These are phyloP conservation scores for Neotragus moschatus DNA, from an alignment of 2,113 vertebrate species.

Conservation along the genomic window DNA sequence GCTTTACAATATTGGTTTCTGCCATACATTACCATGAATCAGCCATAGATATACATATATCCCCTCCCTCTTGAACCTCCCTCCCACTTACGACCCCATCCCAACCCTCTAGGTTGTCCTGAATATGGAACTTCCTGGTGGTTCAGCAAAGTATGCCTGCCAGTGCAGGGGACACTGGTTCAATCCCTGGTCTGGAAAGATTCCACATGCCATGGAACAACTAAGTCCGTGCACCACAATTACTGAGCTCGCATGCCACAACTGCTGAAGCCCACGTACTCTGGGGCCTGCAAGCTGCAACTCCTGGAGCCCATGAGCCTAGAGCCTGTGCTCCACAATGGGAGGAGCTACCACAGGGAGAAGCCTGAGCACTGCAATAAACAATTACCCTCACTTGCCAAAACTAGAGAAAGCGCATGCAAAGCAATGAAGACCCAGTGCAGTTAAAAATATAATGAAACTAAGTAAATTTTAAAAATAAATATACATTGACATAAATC, in stretches of 20 bases:
- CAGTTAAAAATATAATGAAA: neutral
- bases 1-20: neutral
- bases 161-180: neutral
- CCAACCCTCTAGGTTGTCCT: neutral
- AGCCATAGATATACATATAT: neutral
- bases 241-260: neutral
- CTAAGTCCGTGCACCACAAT: fast-evolving
- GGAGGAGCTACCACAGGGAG: neutral
- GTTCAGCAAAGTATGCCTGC: neutral
- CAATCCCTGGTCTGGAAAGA: neutral
- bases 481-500: too few relatives aligned
- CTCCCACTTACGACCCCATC: neutral
- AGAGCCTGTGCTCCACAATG: neutral
- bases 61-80: neutral
- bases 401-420: neutral
- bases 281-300: neutral
- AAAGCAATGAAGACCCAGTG: neutral
- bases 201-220: neutral
- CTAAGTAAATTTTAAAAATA: neutral
- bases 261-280: neutral
- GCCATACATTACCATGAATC: neutral
- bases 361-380: neutral
- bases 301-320: neutral
- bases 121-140: neutral
- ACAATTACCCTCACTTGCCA: neutral